phyloP scores from a whole-genome alignment of 2,888 invertebrate species.

The Andrena bucephala region DNA sequence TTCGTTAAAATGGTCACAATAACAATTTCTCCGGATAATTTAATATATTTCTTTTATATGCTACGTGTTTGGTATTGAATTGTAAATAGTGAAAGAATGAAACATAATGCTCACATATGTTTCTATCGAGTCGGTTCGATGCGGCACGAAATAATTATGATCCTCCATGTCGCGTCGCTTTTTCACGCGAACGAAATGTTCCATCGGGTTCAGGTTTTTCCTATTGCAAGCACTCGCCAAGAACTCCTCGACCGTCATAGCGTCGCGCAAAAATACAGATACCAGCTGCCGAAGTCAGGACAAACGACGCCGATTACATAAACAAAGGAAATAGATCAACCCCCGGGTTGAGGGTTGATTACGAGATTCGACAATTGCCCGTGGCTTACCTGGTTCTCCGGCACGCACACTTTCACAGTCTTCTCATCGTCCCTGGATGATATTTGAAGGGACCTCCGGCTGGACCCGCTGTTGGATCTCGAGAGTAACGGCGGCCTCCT shows the following conservation, averaged over 20 bases:
- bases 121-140: slow-evolving; percentile 96
- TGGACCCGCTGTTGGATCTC: slow-evolving; percentile 95
- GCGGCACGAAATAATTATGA: slow-evolving; percentile 98
- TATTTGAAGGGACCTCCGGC: slow-evolving; percentile 95
- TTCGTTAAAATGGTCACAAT: too few relatives aligned
- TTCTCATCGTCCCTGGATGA: slow-evolving; percentile 95
- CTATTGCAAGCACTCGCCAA: slow-evolving; percentile 96
- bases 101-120: slow-evolving; percentile 92
- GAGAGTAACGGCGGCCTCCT: slow-evolving; percentile 95
- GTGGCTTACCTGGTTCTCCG: slow-evolving; percentile 89
- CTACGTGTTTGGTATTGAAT: neutral
- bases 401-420: slow-evolving; percentile 95
- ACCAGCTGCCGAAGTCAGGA: slow-evolving; percentile 86
- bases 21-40: too few relatives aligned
- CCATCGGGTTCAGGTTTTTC: slow-evolving; percentile 96
- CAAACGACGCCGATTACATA: too few relatives aligned
- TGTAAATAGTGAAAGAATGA: neutral
- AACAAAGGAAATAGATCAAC: too few relatives aligned
- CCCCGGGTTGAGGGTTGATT: too few relatives aligned
- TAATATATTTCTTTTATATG: too few relatives aligned
- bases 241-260: slow-evolving; percentile 98
- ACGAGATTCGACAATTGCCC: too few relatives aligned
- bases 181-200: slow-evolving; percentile 98
- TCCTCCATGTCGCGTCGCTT: slow-evolving; percentile 98
- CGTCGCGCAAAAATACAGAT: slow-evolving; percentile 94